Base-by-base conservation (phyloP, 2,113 vertebrate species). In the Coturnix japonica region DNA sequence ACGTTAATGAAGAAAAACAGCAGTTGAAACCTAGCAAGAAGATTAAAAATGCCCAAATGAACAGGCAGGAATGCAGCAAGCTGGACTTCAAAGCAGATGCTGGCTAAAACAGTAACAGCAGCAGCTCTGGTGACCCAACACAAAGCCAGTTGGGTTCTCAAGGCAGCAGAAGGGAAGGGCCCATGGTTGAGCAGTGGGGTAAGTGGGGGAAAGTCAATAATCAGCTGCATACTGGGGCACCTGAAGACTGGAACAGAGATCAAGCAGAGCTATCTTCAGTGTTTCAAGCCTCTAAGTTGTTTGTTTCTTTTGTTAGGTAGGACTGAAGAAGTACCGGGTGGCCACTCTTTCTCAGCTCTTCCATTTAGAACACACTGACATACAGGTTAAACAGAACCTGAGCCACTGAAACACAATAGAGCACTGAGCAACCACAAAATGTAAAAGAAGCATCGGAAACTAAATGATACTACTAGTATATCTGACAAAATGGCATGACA, bases 1-100 rank as follows among this genome's bases (percentile, higher is more conserved):
- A 23, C 18, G 18, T 79, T 80, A 94, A 93, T 85, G 75, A 86
- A 76, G 81, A 63, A 81, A 93, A 94, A 63, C 43, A 91, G 84
- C 74, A 87, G 25, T 49, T 87, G 83, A 79, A 87, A 74, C 35
- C 51, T 25, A 59, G 60, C 21, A 67, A 93, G 88, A 93, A 90
- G 89, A 93, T 76, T 81, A 94, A 81, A 81, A 14, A 37, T 21
- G 63, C 44, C 71, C 43, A 93, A 87, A 87, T 60, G 46, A 91
- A 84, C 28, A 75, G 84, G 73, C 49, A 81, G 82, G 88, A 94
- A 93, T 65, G 81, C 70, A 86, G 37, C 53, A 79, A 93, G 37
- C 5, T 23, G 31, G 25, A 95, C 90, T 95, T 93, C 86, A 95
- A 94, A 95, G 75, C 33, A 86, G 74, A 81, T 4, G 7, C 56